These are phyloP conservation scores for Nansenia antarctica DNA, from an alignment of 2,113 vertebrate genomes.

Conservation along the genomic window DNA sequence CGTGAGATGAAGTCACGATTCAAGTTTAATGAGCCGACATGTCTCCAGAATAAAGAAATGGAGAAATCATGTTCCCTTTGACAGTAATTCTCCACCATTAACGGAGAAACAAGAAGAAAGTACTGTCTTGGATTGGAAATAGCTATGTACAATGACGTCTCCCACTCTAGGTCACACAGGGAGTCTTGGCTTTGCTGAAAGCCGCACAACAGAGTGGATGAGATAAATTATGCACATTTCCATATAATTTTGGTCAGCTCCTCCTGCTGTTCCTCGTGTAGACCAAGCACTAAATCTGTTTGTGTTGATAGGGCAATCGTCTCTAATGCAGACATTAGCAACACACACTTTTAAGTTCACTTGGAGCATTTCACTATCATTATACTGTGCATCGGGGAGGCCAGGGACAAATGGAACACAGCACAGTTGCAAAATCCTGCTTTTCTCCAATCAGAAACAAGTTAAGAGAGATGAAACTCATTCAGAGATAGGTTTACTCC, in stretches of 20 bases:
- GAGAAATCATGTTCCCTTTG: conserved; percentile 41
- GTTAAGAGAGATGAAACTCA: no score
- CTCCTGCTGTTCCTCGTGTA: not conserved
- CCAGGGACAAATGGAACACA: no score
- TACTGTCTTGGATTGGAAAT: conserved; percentile 28
- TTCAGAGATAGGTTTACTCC: no score
- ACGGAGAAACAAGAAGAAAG: not conserved
- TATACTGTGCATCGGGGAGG: not conserved
- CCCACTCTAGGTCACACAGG: conserved; percentile 7
- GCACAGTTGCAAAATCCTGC: no score
- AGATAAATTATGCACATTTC: not conserved
- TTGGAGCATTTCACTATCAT: not conserved
- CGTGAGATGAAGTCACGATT: conserved; percentile 50
- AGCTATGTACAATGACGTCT: conserved; percentile 9
- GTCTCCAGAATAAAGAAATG: conserved; percentile 51
- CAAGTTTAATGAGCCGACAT: conserved; percentile 61
- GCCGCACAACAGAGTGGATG: not conserved
- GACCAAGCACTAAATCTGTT: not conserved
- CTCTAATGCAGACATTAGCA: not conserved
- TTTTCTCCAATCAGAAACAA: no score
- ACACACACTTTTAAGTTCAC: not conserved
- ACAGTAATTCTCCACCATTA: conserved; percentile 38
- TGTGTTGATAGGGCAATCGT: not conserved
- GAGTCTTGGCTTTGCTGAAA: not conserved
- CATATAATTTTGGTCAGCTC: not conserved